Percentiles rank a stretch among this genome's conserved stretches.
Conservation (phyloP, 92 coral and sea anemone species). For the Palythoa grandis region DNA sequence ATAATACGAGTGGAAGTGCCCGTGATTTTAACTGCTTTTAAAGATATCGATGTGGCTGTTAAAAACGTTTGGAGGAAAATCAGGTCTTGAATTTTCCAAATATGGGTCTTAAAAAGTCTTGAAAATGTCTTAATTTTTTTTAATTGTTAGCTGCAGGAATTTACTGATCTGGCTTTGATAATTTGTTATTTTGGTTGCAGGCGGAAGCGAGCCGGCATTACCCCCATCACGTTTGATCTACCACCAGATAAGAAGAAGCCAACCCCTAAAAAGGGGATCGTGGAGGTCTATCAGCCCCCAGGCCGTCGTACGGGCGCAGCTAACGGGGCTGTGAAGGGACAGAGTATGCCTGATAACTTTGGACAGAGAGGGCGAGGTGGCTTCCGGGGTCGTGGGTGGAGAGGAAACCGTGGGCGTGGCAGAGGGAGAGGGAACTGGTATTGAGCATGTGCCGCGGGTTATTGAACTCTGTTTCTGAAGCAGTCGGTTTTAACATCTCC, state of each 20-base stretch:
- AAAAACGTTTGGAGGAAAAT: too few relatives aligned
- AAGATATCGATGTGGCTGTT: too few relatives aligned
- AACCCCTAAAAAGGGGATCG: constrained; percentile 46
- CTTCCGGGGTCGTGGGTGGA: constrained; percentile 70
- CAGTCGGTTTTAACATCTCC: not conserved
- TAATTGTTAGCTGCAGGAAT: too few relatives aligned
- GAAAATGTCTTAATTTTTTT: too few relatives aligned
- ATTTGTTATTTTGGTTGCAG: constrained; percentile 43
- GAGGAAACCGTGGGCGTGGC: constrained; percentile 61
- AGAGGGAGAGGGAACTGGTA: constrained; percentile 52
- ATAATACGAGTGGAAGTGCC: too few relatives aligned
- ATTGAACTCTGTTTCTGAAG: not conserved
- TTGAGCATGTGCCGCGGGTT: not conserved
- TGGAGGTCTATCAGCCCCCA: constrained; percentile 71
- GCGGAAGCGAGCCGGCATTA: constrained; percentile 96
- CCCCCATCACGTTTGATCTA: constrained; percentile 93
- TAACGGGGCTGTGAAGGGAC: constrained; percentile 90
- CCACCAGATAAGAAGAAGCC: constrained; percentile 85
- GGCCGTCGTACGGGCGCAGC: constrained; percentile 87
- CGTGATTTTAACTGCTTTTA: too few relatives aligned
- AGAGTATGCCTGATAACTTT: constrained; percentile 83
- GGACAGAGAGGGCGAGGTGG: constrained; percentile 56
- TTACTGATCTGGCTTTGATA: too few relatives aligned
- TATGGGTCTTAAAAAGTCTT: too few relatives aligned
- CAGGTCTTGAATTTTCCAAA: too few relatives aligned